These are phyloP conservation scores for Gymnoscelis rufifasciata DNA, from an alignment of 2,888 invertebrate genomes.

Conservation along the genomic window DNA sequence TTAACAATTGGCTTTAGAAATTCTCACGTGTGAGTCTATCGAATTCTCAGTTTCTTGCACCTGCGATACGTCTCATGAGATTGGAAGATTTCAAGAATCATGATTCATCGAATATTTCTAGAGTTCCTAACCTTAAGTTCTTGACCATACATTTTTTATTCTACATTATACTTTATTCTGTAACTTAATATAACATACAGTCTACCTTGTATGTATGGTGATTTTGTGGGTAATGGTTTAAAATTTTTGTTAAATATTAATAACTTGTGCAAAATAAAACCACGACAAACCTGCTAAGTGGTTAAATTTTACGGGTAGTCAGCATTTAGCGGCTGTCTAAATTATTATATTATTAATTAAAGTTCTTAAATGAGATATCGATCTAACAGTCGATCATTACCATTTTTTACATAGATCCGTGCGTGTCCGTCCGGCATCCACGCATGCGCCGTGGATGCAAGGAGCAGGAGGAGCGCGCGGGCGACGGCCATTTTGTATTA, in stretches of 20 bases:
- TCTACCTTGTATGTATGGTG: no score
- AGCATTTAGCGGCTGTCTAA: no score
- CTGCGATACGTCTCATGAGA: conserved; percentile 33
- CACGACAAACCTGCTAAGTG: no score
- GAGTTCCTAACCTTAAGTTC: background rate
- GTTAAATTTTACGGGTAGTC: no score
- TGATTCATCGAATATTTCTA: conserved; percentile 7
- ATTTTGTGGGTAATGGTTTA: no score
- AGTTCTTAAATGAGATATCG: no score
- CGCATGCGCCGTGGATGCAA: conserved; percentile 79
- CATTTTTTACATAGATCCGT: conserved; percentile 82
- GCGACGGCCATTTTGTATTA: conserved; percentile 71
- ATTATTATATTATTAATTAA: no score
- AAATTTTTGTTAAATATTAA: no score
- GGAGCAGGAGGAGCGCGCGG: conserved; percentile 76
- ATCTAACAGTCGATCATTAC: conserved; percentile 42
- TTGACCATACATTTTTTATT: no score
- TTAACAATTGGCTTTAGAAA: conserved; percentile 59
- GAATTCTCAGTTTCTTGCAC: conserved; percentile 43
- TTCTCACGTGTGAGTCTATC: conserved; percentile 57
- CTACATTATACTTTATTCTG: no score
- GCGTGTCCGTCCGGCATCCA: conserved; percentile 87
- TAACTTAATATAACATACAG: no score
- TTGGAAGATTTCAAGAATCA: conserved; percentile 19
- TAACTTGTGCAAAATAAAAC: no score